Evolutionary conservation across 2,113 vertebrate species (phyloP).

Genomic region (human (Homo sapiens)): GRCh38 chr11:63922501-63923000

Average conservation of each 20-base stretch:
- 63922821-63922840: not conserved
- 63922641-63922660: not conserved
- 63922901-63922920: not conserved
- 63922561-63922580: not conserved
- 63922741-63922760: not conserved
- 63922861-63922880: not conserved
- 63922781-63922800: constrained; percentile 1
- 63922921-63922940: not conserved
- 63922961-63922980: not conserved
- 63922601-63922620: not conserved
- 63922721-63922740: not conserved
- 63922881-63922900: not conserved
- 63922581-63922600: not conserved
- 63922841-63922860: not conserved
- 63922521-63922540: not conserved
- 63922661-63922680: not conserved
- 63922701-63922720: not conserved
- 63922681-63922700: not conserved
- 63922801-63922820: not conserved
- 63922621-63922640: not conserved
- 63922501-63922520: not conserved
- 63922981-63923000: not conserved
- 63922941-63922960: not conserved
- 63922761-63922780: not conserved
- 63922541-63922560: not conserved